phyloP scores from a whole-genome alignment of 2,888 invertebrate genomes.

The Eupeodes latifasciatus region DNA sequence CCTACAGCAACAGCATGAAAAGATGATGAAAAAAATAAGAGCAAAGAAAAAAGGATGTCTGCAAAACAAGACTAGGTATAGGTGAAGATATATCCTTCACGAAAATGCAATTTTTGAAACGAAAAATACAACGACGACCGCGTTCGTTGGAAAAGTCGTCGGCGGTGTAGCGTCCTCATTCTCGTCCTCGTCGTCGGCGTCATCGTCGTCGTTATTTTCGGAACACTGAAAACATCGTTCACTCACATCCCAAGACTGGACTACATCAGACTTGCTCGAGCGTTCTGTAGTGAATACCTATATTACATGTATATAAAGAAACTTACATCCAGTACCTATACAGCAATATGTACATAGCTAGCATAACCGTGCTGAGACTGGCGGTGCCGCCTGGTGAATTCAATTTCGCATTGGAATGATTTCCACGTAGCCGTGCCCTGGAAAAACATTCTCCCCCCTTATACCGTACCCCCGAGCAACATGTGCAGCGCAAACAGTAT shows the following conservation, averaged over 20 bases:
- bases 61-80: constrained; percentile 47
- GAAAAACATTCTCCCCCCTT: neutral
- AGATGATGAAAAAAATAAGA: constrained; percentile 60
- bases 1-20: constrained; percentile 41
- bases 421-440: constrained; percentile 63
- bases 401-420: constrained; percentile 74
- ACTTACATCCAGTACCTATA: constrained; percentile 1
- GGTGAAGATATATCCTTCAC: constrained; percentile 19
- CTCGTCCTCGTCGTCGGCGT: neutral
- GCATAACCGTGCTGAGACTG: constrained; percentile 26
- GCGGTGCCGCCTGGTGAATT: constrained; percentile 61
- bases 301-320: neutral
- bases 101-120: constrained; percentile 73
- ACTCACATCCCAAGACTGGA: constrained; percentile 55
- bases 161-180: neutral
- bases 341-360: neutral
- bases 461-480: constrained; percentile 11
- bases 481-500: constrained; percentile 47
- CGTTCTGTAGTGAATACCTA: constrained; percentile 6
- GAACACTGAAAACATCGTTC: constrained; percentile 46
- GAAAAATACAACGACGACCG: constrained; percentile 44
- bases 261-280: constrained; percentile 37
- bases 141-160: constrained; percentile 7
- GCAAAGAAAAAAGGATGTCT: constrained; percentile 25
- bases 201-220: neutral